Evolutionary conservation across 2,888 invertebrate genomes (phyloP), one percentile per base, ranked within the genome.

Genomic region (Amblyjoppa fuscipennis): DNA sequence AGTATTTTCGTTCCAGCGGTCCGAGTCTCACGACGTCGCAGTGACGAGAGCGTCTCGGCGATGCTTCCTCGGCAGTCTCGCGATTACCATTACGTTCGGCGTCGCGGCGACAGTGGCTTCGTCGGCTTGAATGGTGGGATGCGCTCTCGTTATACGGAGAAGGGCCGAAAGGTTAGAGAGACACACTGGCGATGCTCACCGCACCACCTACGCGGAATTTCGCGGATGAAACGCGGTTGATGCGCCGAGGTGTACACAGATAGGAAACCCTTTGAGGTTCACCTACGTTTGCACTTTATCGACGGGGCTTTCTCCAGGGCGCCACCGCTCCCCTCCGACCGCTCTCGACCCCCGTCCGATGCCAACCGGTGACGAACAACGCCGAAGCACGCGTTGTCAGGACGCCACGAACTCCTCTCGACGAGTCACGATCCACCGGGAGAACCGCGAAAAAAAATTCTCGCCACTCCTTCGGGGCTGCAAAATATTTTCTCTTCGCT

Each of bases 261-360:
- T 4, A 16, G 31, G 49, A 28, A 75, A 51, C 51, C 61, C 31
- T 76, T 73, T 38, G 56, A 45, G 28, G 16, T 83, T 64, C 59
- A 84, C 78, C 82, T 70, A 71, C 81, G 81, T 82, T 71, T 79
- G 85, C 79, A 82, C 85, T 85, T 82, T 79, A 76, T 70, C 78
- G 83, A 83, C 74, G 74, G 73, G 28, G 59, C 41, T 28, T 31
- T 34, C 73, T 34, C 73, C 34, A 34, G 31, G 68, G 34, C 73
- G 41, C 66, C 49, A n/a, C 53, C 61, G 51, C 79, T 75, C 38
- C 51, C 31, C 41, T 56, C 13, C 59, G 25, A 51, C 51, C 28
- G 34, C 38, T 53, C 41, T 41, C 56, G 2, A 45, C 31, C 31
- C 20, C n/a, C 74, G 51, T 70, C 51, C 81, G 45, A 59, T 59